A percentile compares a stretch with the other conserved stretches of the same genome.
Conservation (phyloP, 2,113 vertebrate species). For the Tupaia chinensis region DNA sequence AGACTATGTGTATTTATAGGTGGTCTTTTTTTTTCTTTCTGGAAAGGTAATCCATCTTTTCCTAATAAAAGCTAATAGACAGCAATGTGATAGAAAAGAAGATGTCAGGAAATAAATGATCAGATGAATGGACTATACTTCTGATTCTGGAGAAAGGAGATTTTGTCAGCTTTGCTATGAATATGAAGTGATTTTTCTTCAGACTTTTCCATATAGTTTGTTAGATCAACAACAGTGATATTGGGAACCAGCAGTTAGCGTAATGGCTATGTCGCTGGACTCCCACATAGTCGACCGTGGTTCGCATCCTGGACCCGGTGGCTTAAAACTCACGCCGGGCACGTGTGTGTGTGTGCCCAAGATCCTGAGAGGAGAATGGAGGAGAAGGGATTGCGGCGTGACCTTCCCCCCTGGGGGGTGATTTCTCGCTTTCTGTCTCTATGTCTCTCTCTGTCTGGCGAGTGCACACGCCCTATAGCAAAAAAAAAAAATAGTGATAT, state of each 20-base stretch:
- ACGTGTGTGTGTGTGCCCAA: no score
- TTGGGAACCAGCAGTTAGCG: background rate
- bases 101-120: background rate
- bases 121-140: background rate
- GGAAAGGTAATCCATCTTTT: background rate
- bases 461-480: no score
- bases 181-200: slow-evolving; percentile 2
- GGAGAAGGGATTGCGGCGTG: no score
- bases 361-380: no score
- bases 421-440: no score
- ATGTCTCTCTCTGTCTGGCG: no score
- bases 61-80: background rate
- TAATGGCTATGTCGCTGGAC: no score
- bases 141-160: background rate
- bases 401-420: no score
- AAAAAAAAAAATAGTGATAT: background rate
- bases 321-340: no score
- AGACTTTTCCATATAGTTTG: background rate
- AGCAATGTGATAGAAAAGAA: background rate
- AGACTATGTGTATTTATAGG: background rate
- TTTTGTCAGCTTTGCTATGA: background rate
- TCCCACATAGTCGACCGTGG: no score
- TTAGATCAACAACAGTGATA: background rate
- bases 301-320: no score
- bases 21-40: background rate